phyloP scores from a whole-genome alignment of 2,797 vertebrate species.

The Sebastes flavidus region DNA sequence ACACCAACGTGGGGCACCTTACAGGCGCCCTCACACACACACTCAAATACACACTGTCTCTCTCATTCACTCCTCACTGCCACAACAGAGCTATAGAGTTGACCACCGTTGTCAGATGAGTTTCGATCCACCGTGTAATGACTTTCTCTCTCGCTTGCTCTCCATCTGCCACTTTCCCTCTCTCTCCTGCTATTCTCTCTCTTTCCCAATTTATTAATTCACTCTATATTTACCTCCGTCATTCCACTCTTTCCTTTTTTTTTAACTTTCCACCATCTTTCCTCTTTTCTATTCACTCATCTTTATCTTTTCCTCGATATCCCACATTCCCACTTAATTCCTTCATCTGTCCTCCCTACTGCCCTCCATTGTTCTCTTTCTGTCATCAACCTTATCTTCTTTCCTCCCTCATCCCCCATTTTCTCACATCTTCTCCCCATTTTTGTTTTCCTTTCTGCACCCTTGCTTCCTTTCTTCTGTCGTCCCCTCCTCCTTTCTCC shows the following conservation, averaged over 20 bases:
- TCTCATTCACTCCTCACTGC: constrained; percentile 34
- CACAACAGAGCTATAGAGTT: constrained; percentile 46
- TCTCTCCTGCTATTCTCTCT: neutral
- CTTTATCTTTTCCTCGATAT: neutral
- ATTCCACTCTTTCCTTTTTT: neutral
- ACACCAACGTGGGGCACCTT: neutral
- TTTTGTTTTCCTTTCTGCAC: constrained; percentile 7
- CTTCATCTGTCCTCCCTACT: neutral
- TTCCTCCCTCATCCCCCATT: constrained; percentile 17
- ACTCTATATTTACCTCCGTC: constrained; percentile 12
- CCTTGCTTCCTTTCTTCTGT: neutral
- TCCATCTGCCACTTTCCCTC: constrained; percentile 9
- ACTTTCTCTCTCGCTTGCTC: constrained; percentile 46
- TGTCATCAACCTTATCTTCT: constrained; percentile 28
- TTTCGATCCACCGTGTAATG: constrained; percentile 63
- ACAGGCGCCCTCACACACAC: neutral
- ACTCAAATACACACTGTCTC: neutral
- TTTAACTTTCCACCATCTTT: neutral
- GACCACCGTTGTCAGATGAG: constrained; percentile 65
- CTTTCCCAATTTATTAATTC: constrained; percentile 20
- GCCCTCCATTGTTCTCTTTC: constrained; percentile 9
- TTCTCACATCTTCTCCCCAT: neutral
- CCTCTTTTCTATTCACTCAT: neutral
- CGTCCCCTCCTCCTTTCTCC: neutral
- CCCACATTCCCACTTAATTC: neutral